phyloP scores from a whole-genome alignment of 1,140 invertebrate genomes.

The Protaetia brevitarsis region DNA sequence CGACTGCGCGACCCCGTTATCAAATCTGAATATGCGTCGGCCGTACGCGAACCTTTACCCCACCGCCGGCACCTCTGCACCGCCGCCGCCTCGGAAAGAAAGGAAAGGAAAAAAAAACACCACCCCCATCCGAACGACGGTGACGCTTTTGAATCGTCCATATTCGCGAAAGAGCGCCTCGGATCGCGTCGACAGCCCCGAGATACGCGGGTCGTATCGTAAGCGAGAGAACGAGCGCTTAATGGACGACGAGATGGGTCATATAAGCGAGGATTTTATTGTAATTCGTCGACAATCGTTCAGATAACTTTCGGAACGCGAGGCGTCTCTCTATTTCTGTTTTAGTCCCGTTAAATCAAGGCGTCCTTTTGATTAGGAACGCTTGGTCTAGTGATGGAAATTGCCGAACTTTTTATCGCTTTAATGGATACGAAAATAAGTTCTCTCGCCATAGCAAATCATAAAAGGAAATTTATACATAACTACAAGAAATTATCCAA shows the following conservation, averaged over 20 bases:
- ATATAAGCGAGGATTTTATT: constrained; percentile 16
- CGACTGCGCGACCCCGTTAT: constrained; percentile 31
- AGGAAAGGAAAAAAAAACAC: too few species aligned
- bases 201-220: neutral
- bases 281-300: neutral
- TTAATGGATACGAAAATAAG: too few species aligned
- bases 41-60: neutral
- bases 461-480: too few species aligned
- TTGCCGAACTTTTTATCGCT: too few species aligned
- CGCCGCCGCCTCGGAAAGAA: neutral
- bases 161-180: neutral
- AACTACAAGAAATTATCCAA: too few species aligned
- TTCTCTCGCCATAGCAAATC: too few species aligned
- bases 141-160: neutral
- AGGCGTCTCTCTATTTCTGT: neutral
- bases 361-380: too few species aligned
- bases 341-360: neutral
- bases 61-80: neutral
- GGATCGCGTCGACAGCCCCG: neutral
- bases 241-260: neutral
- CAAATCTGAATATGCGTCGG: constrained; percentile 32
- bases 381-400: too few species aligned
- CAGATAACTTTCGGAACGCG: neutral
- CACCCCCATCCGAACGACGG: neutral
- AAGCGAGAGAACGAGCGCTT: neutral